Evolutionary conservation across 2,888 invertebrate genomes (phyloP).

Genomic region (Drosophila affinis): DNA sequence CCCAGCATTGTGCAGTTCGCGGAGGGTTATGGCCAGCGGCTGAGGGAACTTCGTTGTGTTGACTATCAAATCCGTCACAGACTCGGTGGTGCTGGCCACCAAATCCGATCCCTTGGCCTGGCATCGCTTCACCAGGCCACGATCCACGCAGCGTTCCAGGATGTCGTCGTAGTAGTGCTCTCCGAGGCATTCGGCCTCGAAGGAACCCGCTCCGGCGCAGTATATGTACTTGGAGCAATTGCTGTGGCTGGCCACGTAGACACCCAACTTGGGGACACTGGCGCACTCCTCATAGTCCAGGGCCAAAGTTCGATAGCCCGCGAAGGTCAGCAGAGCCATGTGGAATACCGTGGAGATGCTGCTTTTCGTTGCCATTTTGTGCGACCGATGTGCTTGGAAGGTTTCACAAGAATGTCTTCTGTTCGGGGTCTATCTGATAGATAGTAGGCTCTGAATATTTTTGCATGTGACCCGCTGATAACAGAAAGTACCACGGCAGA

Average conservation of each 20-base stretch:
- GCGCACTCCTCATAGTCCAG: conserved; percentile 49
- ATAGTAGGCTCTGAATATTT: conserved; percentile 10
- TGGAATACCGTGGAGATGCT: not conserved
- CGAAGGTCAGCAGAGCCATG: conserved; percentile 14
- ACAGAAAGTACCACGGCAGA: not conserved
- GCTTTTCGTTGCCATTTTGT: conserved; percentile 17
- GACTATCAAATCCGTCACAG: not conserved
- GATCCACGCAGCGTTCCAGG: conserved; percentile 61
- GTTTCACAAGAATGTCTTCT: conserved; percentile 19
- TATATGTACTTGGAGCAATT: conserved; percentile 74
- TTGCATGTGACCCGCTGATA: conserved; percentile 40
- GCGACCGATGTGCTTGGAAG: conserved; percentile 7
- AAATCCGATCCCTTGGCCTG: not conserved
- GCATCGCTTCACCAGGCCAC: conserved; percentile 41
- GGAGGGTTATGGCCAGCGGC: conserved; percentile 30
- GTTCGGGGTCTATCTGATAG: not conserved
- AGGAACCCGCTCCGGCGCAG: conserved; percentile 70
- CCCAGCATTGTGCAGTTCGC: conserved; percentile 55
- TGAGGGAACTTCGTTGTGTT: not conserved
- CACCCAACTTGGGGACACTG: conserved; percentile 36
- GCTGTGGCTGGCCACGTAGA: conserved; percentile 59
- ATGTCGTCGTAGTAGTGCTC: conserved; percentile 62
- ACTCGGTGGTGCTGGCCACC: not conserved
- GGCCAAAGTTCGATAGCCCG: not conserved
- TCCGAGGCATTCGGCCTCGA: conserved; percentile 67